Conservation (phyloP, 2,888 invertebrate genomes). For the Lysandra bellargus region DNA sequence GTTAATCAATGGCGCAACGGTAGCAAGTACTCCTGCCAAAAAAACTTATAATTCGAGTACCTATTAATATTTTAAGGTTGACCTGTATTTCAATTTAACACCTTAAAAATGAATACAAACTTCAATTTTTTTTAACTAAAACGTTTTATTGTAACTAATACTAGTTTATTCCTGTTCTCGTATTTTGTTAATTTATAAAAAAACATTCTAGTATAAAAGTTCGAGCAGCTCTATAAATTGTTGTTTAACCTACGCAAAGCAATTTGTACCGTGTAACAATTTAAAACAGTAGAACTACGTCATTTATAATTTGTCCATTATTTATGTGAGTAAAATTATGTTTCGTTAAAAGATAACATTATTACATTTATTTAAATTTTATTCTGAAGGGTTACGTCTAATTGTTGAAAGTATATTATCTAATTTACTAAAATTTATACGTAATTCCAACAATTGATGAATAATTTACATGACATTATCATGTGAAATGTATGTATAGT, state of each 20-base stretch:
- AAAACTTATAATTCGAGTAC: too few species aligned
- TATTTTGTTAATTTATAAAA: neutral
- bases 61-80: too few species aligned
- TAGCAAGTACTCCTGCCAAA: too few species aligned
- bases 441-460: neutral
- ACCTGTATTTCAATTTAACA: too few species aligned
- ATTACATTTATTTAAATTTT: neutral
- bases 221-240: slow-evolving; percentile 6
- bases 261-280: slow-evolving; percentile 8
- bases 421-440: neutral
- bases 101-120: too few species aligned
- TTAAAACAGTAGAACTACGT: slow-evolving; percentile 2
- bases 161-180: neutral
- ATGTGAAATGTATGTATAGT: neutral
- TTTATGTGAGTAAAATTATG: slow-evolving; percentile 10
- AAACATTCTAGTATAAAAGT: neutral
- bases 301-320: neutral
- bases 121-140: too few species aligned
- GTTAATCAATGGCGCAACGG: too few species aligned
- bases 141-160: too few species aligned
- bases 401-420: neutral
- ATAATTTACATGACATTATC: neutral
- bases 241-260: neutral
- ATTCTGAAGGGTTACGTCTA: neutral
- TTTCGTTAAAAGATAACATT: neutral